These are phyloP conservation scores for Raja brachyura DNA, from an alignment of 2,113 vertebrate genomes.

Conservation along the genomic window DNA sequence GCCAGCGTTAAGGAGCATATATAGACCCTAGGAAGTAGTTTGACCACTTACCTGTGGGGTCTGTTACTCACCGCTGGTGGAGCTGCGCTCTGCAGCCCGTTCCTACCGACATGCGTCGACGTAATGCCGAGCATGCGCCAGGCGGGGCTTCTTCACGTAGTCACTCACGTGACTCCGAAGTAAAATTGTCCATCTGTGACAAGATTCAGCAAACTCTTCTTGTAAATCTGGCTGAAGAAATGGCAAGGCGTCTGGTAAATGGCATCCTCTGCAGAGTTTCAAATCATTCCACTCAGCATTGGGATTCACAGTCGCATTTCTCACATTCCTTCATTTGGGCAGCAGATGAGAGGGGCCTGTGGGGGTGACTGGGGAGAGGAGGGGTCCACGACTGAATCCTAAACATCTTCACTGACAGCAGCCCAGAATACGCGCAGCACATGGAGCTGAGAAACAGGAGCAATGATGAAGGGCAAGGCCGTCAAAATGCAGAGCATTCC, in stretches of 20 bases:
- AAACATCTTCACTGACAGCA: neutral
- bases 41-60: too few relatives aligned
- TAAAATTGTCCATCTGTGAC: neutral
- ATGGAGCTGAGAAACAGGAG: neutral
- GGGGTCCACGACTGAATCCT: neutral
- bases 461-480: neutral
- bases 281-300: neutral
- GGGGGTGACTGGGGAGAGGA: neutral
- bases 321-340: slow-evolving; percentile 32
- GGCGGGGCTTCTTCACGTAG: too few relatives aligned
- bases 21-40: too few relatives aligned
- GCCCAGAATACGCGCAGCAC: neutral
- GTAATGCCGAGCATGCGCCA: too few relatives aligned
- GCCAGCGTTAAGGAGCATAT: too few relatives aligned
- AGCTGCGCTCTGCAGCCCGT: too few relatives aligned
- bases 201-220: neutral
- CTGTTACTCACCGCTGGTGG: too few relatives aligned
- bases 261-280: neutral
- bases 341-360: slow-evolving; percentile 11
- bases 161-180: too few relatives aligned
- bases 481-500: neutral
- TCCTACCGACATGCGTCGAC: too few relatives aligned
- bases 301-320: neutral
- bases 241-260: neutral
- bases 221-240: neutral